A percentile compares a stretch with the other conserved stretches of the same genome.
Evolutionary conservation across 2,888 invertebrate genomes (phyloP).

Genomic region (Portevinia maculata): DNA sequence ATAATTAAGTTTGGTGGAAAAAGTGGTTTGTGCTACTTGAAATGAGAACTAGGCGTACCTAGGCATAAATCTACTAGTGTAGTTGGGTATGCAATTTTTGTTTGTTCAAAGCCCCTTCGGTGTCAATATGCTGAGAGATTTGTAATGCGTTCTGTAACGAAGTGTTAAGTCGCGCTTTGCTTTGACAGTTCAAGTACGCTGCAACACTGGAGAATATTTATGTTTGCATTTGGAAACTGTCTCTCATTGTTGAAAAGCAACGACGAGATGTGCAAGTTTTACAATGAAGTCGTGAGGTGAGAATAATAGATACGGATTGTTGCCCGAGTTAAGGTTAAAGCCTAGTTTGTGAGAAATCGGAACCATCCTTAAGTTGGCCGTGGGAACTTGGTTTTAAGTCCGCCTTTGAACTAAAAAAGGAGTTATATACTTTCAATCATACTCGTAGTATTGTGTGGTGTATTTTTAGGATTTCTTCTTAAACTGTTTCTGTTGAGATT

Average conservation of each 20-base stretch:
- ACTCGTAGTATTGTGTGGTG: too few species aligned
- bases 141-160: constrained; percentile 15
- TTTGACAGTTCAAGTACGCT: constrained; percentile 36
- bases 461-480: too few species aligned
- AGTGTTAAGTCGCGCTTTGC: constrained; percentile 40
- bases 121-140: background rate
- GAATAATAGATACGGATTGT: constrained; percentile 37
- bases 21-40: constrained; percentile 19
- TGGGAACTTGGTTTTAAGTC: constrained; percentile 36
- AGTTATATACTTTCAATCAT: too few species aligned
- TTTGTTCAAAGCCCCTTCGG: background rate
- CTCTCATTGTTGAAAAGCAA: constrained; percentile 21
- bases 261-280: constrained; percentile 25
- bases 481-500: too few species aligned
- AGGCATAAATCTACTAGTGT: background rate
- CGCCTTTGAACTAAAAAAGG: too few species aligned
- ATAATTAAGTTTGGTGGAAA: background rate
- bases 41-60: constrained; percentile 16
- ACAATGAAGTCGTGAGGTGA: constrained; percentile 51
- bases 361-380: constrained; percentile 10
- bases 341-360: constrained; percentile 31
- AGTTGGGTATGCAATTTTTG: constrained; percentile 22
- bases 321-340: constrained; percentile 23
- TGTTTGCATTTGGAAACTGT: constrained; percentile 15
- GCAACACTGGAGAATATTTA: constrained; percentile 20